Percentiles rank a stretch among this genome's conserved stretches.
phyloP scores from a whole-genome alignment of 2,113 vertebrate species.

The Aepyceros melampus region DNA sequence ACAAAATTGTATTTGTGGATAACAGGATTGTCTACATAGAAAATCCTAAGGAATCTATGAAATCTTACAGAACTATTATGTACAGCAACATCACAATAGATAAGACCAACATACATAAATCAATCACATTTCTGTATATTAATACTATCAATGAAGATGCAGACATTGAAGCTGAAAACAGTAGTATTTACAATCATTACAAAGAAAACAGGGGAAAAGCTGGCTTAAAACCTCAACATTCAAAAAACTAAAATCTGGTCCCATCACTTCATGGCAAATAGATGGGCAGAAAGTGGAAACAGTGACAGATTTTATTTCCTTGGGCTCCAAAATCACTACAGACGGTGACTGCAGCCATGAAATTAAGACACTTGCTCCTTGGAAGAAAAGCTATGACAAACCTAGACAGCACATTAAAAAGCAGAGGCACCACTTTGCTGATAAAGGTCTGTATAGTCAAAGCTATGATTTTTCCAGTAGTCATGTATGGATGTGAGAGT shows the following conservation, averaged over 20 bases:
- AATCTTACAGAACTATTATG: neutral
- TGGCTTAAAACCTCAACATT: neutral
- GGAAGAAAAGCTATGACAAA: neutral
- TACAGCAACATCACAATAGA: neutral
- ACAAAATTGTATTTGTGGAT: neutral
- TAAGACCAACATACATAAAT: neutral
- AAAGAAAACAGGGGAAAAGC: neutral
- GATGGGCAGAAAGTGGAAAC: neutral
- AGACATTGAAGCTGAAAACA: neutral
- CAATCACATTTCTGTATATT: neutral
- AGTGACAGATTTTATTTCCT: neutral
- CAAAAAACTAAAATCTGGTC: neutral
- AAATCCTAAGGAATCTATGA: neutral
- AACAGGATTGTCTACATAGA: neutral
- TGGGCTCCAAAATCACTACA: neutral
- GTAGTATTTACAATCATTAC: neutral
- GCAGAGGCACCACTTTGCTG: neutral
- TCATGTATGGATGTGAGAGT: neutral
- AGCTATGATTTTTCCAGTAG: neutral
- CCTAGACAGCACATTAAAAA: neutral
- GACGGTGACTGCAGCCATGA: neutral
- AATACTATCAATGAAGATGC: neutral
- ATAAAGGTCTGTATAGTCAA: neutral
- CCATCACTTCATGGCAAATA: neutral
- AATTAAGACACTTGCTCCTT: neutral